These are phyloP conservation scores for Xerus inauris DNA, from an alignment of 2,113 vertebrate species.

Conservation along the genomic window DNA sequence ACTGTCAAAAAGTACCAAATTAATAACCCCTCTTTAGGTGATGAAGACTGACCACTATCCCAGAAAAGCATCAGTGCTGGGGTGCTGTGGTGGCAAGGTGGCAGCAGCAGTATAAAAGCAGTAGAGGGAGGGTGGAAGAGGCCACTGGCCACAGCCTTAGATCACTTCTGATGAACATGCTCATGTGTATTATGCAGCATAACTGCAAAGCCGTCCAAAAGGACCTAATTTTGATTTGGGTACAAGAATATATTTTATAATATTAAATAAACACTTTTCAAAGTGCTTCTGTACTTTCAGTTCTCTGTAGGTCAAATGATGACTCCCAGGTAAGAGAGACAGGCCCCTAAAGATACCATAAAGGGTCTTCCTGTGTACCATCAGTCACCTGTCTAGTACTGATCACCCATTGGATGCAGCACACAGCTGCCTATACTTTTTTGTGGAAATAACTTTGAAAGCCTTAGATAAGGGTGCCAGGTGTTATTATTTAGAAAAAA, in stretches of 20 bases:
- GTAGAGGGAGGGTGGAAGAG: too few relatives aligned
- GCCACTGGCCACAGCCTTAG: too few relatives aligned
- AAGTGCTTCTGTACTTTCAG: neutral
- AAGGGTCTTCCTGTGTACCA: neutral
- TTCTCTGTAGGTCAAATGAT: neutral
- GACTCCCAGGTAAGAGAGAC: neutral
- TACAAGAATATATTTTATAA: slow-evolving; percentile 22
- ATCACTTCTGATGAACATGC: neutral
- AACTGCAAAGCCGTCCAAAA: neutral
- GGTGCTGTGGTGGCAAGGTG: neutral
- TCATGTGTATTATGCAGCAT: too few relatives aligned
- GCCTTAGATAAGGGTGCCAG: neutral
- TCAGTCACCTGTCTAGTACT: neutral
- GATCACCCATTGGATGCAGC: neutral
- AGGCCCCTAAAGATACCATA: neutral
- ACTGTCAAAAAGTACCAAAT: neutral
- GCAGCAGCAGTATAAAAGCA: neutral
- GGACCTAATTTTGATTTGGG: neutral
- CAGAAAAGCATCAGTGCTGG: neutral
- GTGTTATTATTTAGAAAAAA: neutral
- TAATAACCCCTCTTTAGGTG: neutral
- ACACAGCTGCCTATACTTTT: neutral
- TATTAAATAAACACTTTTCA: neutral
- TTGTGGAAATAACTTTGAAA: neutral
- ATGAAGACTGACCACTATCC: neutral